phyloP scores from a whole-genome alignment of 2,888 invertebrate species.

The Cheilosia vulpina region DNA sequence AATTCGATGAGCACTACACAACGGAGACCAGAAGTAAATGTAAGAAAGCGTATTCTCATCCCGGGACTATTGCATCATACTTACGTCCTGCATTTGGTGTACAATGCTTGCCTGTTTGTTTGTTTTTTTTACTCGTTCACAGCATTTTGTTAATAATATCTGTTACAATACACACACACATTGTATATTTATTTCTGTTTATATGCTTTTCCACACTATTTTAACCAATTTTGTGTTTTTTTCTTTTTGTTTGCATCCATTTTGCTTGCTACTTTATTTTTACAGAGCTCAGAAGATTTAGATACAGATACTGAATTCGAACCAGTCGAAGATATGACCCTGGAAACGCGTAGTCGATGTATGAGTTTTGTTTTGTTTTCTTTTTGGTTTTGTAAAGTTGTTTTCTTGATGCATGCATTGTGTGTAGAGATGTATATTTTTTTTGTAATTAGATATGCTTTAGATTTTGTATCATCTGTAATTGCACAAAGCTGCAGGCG shows the following conservation, averaged over 20 bases:
- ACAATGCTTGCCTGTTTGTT: constrained; percentile 61
- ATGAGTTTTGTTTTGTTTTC: constrained; percentile 80
- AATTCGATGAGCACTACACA: constrained; percentile 94
- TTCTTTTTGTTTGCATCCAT: constrained; percentile 76
- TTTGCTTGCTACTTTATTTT: constrained; percentile 75
- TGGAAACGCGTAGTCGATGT: constrained; percentile 88
- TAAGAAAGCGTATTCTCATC: constrained; percentile 84
- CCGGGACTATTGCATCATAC: constrained; percentile 46
- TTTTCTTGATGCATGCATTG: constrained; percentile 56
- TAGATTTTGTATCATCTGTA: neutral
- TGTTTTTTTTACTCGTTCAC: constrained; percentile 41
- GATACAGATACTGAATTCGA: constrained; percentile 89
- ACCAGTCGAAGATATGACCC: constrained; percentile 88
- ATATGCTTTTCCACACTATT: constrained; percentile 59
- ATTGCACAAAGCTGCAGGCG: too few species aligned
- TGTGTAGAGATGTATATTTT: constrained; percentile 25
- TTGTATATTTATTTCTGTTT: constrained; percentile 69
- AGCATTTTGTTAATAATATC: constrained; percentile 63
- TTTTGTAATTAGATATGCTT: constrained; percentile 30
- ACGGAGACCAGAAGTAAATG: constrained; percentile 96
- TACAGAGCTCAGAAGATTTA: constrained; percentile 87
- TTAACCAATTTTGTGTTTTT: constrained; percentile 67
- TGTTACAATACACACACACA: constrained; percentile 19
- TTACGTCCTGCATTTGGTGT: constrained; percentile 56
- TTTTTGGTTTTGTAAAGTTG: constrained; percentile 62